Base-by-base conservation (phyloP, 2,797 vertebrate species). In the Eptatretus atami region DNA sequence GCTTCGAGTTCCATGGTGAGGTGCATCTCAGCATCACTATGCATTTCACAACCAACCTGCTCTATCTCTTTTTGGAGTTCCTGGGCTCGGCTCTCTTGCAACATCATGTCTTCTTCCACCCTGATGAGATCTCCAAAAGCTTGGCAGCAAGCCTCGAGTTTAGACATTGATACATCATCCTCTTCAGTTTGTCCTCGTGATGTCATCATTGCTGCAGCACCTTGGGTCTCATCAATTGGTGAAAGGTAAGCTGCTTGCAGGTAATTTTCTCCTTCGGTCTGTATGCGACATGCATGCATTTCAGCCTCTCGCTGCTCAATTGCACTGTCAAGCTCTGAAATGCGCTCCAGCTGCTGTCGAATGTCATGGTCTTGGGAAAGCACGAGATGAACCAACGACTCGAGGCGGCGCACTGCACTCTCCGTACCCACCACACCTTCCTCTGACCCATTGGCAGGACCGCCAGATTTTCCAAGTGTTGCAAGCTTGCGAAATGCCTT, bases 401-500 rank as follows among this genome's bases (percentile, higher is more conserved):
- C 80, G 52, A 93, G 57, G 12, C 57, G 57, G 9, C 25, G 57
- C n/a, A 25, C 57, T 25, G 57, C 57, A 25, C 57, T n/a, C 57
- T 12, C 10, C n/a, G 15, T n/a, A 61, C 10, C 9, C 57, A 10
- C 57, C n/a, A 61, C n/a, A 25, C 57, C 9, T 25, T 61, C 57
- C 9, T 25, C 8, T 12, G 25, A 61, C 67, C 76, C 79, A 72
- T 90, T 90, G 31, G 31, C 31, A 44, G 31, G 31, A 44, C 31
- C 31, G 31, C 31, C 31, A 44, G 31, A 44, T 44, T 44, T 44
- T 44, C 31, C 31, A 66, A 95, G 82, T 71, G 84, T 88, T 63
- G 87, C 86, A 77, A 96, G 69, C 69, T 94, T 94, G 68, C 90
- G 78, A 71, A 95, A 96, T 11, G 90, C 88, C 71, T 95, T 96